Conservation (phyloP, 2,888 invertebrate species). For the Creontiades dilutus region DNA sequence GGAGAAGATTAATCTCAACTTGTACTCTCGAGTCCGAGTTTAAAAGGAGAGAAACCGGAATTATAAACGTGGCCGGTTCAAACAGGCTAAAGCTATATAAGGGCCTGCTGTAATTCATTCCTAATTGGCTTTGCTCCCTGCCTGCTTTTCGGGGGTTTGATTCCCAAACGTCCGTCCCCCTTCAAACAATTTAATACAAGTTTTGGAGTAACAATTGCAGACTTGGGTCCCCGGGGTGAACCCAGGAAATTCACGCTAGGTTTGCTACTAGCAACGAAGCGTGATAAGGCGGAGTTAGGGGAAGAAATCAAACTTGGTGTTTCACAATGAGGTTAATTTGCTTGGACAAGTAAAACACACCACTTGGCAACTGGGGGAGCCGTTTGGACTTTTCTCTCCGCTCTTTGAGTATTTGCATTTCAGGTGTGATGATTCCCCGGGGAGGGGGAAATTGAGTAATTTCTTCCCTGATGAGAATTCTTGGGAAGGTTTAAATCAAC, state of each 20-base stretch:
- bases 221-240: constrained; percentile 18
- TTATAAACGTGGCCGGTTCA: constrained; percentile 26
- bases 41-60: constrained; percentile 41
- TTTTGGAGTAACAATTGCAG: constrained; percentile 49
- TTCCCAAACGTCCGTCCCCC: constrained; percentile 48
- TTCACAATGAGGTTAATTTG: constrained; percentile 47
- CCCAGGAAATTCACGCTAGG: constrained; percentile 46
- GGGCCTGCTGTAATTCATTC: constrained; percentile 27
- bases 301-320: constrained; percentile 49
- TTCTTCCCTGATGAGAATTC: no score
- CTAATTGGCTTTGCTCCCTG: constrained; percentile 42
- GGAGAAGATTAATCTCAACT: constrained; percentile 48
- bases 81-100: constrained; percentile 24
- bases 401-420: neutral
- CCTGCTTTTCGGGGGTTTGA: neutral
- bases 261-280: constrained; percentile 21
- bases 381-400: constrained; percentile 19
- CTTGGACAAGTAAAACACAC: constrained; percentile 45
- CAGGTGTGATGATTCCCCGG: constrained; percentile 3
- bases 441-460: neutral
- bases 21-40: constrained; percentile 23
- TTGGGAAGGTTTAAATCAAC: no score
- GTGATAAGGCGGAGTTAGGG: constrained; percentile 26
- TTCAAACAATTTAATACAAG: constrained; percentile 52
- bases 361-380: constrained; percentile 1